Evolutionary conservation across 2,888 invertebrate genomes (phyloP).

Genomic region (Entomobrya proxima): DNA sequence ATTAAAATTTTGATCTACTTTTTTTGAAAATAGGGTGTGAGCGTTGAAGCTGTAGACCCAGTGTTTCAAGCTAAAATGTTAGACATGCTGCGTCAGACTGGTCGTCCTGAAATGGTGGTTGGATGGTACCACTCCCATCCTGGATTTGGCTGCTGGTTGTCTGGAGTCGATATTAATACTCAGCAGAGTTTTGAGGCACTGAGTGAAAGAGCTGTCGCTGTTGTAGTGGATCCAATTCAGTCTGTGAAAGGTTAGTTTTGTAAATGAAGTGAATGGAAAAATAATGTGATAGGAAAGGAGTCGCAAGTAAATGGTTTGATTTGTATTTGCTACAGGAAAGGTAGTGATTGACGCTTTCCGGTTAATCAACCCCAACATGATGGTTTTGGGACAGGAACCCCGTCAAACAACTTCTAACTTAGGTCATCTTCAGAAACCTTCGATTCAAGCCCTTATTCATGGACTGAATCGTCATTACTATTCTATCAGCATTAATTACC

Average conservation of each 20-base stretch:
- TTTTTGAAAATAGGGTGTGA: conserved; percentile 87
- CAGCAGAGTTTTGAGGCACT: conserved; percentile 99
- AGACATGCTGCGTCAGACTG: conserved; percentile 97
- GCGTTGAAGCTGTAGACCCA: conserved; percentile 99
- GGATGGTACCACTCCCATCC: conserved; percentile 99
- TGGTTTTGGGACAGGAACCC: conserved; percentile 99
- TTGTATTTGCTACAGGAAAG: conserved; percentile 79
- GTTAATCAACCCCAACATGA: conserved; percentile 98
- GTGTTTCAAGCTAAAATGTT: conserved; percentile 99
- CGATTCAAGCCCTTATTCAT: conserved; percentile 98
- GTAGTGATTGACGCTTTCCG: conserved; percentile 99
- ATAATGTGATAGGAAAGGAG: neutral
- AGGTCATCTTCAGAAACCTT: conserved; percentile 98
- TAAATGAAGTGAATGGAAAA: conserved; percentile 8
- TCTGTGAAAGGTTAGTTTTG: conserved; percentile 91
- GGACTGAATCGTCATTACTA: conserved; percentile 99
- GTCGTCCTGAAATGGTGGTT: conserved; percentile 99
- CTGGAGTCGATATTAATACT: conserved; percentile 99
- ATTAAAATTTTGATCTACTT: too few species aligned
- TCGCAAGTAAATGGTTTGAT: conserved; percentile 10
- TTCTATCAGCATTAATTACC: conserved; percentile 99
- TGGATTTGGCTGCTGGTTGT: conserved; percentile 99
- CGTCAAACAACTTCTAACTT: conserved; percentile 99
- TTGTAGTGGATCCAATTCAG: conserved; percentile 99
- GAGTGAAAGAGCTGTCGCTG: conserved; percentile 98